A percentile compares a stretch with the other conserved stretches of the same genome.
These are phyloP conservation scores for Anguilla obscura DNA, from an alignment of 2,797 vertebrate species.

Conservation along the genomic window DNA sequence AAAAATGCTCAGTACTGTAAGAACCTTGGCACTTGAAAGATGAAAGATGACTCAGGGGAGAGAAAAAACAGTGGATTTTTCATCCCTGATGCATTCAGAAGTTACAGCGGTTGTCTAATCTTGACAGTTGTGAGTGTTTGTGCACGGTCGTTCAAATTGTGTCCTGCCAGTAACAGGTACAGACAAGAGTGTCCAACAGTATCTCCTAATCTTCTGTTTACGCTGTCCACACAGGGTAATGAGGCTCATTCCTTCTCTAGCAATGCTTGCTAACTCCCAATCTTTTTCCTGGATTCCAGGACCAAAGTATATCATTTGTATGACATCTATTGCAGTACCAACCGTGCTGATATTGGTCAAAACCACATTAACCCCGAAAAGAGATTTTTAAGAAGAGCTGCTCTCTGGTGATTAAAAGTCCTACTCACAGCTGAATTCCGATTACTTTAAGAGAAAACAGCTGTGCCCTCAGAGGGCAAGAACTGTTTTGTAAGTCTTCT, in stretches of 20 bases:
- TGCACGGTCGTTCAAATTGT: background rate
- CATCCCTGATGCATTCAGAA: background rate
- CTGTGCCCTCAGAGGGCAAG: background rate
- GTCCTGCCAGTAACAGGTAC: background rate
- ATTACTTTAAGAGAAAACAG: slow-evolving; percentile 15
- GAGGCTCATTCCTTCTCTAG: background rate
- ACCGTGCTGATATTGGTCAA: background rate
- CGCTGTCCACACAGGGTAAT: background rate
- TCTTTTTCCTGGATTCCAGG: background rate
- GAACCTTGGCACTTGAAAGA: background rate
- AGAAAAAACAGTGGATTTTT: background rate
- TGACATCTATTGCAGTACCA: background rate
- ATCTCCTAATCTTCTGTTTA: background rate
- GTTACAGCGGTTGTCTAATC: background rate
- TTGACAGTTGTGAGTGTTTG: slow-evolving; percentile 12
- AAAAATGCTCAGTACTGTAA: background rate
- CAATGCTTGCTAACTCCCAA: background rate
- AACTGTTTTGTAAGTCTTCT: background rate
- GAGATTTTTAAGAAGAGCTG: background rate
- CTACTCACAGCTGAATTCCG: background rate
- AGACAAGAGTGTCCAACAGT: background rate
- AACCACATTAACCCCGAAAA: slow-evolving; percentile 11
- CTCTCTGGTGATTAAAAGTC: background rate
- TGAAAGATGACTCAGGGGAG: background rate
- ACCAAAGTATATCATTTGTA: background rate